These are phyloP conservation scores for Thamnophis elegans DNA, from an alignment of 2,797 vertebrate genomes.

Conservation along the genomic window DNA sequence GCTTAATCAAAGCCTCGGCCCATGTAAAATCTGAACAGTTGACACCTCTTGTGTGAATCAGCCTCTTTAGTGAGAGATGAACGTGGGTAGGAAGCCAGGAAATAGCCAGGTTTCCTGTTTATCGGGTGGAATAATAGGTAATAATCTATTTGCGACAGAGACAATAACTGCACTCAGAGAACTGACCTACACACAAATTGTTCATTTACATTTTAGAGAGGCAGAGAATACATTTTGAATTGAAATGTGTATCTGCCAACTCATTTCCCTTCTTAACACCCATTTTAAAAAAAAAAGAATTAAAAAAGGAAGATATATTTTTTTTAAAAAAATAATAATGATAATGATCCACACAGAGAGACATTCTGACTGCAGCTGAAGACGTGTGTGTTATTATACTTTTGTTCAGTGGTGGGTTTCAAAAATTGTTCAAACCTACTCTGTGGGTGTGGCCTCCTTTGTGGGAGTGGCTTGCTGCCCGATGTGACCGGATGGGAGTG, in stretches of 20 bases:
- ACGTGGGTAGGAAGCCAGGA: slow-evolving; percentile 12
- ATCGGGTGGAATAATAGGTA: slow-evolving; percentile 5
- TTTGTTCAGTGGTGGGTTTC: no score
- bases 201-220: background rate
- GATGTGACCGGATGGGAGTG: no score
- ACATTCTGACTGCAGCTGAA: background rate
- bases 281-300: background rate
- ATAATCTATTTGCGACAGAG: background rate
- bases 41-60: slow-evolving; percentile 18
- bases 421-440: no score
- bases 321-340: background rate
- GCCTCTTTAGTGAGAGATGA: background rate
- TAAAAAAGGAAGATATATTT: background rate
- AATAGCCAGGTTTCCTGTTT: background rate
- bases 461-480: no score
- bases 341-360: slow-evolving; percentile 28
- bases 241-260: background rate
- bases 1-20: background rate
- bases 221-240: background rate
- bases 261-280: background rate
- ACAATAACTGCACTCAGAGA: background rate
- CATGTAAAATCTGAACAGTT: background rate
- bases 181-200: background rate
- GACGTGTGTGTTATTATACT: background rate
- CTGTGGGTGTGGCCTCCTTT: no score